Evolutionary conservation across 2,797 vertebrate genomes (phyloP).

Genomic region (Pseudochromis fuscus): DNA sequence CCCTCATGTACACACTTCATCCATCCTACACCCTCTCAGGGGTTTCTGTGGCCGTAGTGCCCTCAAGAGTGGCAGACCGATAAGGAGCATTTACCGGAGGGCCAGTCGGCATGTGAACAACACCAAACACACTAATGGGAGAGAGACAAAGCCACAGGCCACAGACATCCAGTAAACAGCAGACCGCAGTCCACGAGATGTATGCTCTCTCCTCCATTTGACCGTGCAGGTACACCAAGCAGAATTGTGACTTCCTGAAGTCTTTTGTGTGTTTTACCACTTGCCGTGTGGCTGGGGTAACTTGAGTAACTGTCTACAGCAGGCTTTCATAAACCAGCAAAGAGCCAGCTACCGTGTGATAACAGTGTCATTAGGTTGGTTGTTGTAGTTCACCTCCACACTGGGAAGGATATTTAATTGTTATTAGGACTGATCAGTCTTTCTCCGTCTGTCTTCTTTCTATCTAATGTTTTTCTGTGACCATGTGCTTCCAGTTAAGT

Average conservation of each 20-base stretch:
- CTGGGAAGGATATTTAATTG: slow-evolving; percentile 62
- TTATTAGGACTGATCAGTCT: slow-evolving; percentile 59
- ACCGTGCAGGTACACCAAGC: slow-evolving; percentile 76
- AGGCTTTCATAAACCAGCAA: slow-evolving; percentile 11
- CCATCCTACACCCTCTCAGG: slow-evolving; percentile 76
- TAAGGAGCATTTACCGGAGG: slow-evolving; percentile 86
- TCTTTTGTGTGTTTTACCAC: slow-evolving; percentile 57
- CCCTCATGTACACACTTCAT: slow-evolving; percentile 62
- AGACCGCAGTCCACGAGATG: slow-evolving; percentile 82
- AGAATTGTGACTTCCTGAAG: slow-evolving; percentile 69
- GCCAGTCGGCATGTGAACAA: slow-evolving; percentile 77
- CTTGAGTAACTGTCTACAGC: slow-evolving; percentile 45
- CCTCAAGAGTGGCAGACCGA: slow-evolving; percentile 79
- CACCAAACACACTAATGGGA: slow-evolving; percentile 85
- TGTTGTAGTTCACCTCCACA: slow-evolving; percentile 43
- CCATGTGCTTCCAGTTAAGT: slow-evolving; percentile 85
- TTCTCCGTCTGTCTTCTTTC: slow-evolving; percentile 29
- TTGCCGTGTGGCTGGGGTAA: slow-evolving; percentile 49
- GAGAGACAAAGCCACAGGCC: slow-evolving; percentile 85
- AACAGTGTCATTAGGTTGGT: slow-evolving; percentile 47
- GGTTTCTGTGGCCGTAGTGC: slow-evolving; percentile 82
- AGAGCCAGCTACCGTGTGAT: slow-evolving; percentile 47
- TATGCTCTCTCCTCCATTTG: slow-evolving; percentile 75
- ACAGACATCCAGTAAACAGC: slow-evolving; percentile 86
- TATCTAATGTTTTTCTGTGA: slow-evolving; percentile 63